Evolutionary conservation across 2,797 vertebrate species (phyloP).

Genomic region (Champsocephalus esox): DNA sequence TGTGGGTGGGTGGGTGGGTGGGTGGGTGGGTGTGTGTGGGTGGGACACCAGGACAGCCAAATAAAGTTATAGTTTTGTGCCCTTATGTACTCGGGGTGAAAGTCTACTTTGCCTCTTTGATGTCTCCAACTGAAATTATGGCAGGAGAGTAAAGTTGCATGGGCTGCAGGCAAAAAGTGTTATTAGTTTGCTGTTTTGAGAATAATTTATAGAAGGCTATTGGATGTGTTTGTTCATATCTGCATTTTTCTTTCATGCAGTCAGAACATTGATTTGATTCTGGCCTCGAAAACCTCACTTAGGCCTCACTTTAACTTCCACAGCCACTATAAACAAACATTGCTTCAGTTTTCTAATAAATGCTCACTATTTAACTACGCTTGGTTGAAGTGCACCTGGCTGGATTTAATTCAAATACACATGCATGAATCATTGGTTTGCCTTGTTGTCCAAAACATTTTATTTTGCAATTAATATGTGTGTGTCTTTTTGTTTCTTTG

Average conservation of each 20-base stretch:
- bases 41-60: constrained; percentile 6
- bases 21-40: too few relatives aligned
- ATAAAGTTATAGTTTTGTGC: constrained; percentile 37
- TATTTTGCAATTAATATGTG: neutral
- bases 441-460: neutral
- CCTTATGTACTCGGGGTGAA: constrained; percentile 45
- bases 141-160: neutral
- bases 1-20: too few relatives aligned
- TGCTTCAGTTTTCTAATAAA: constrained; percentile 44
- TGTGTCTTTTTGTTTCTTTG: neutral
- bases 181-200: neutral
- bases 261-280: neutral
- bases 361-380: constrained; percentile 56
- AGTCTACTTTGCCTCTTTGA: constrained; percentile 30
- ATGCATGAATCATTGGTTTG: constrained; percentile 16
- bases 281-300: neutral
- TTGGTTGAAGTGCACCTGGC: neutral
- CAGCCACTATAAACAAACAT: constrained; percentile 28
- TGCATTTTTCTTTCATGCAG: neutral
- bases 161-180: neutral
- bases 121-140: constrained; percentile 4
- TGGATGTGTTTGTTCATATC: neutral
- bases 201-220: neutral
- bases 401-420: constrained; percentile 7
- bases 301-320: neutral